Conservation (phyloP, 35 echinoderm and acorn worm genomes). For the Antedon bifida region DNA sequence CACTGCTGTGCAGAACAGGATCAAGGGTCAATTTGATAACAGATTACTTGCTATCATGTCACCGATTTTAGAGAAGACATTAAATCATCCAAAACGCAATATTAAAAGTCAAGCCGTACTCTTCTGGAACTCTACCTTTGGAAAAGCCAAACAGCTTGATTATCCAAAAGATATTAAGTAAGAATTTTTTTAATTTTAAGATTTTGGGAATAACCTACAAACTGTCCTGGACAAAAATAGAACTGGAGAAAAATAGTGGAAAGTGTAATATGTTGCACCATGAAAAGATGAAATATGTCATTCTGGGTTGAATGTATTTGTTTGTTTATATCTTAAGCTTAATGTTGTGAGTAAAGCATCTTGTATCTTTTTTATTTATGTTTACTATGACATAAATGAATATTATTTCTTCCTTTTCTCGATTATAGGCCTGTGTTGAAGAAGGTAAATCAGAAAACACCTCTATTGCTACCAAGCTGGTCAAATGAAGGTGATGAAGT, state of each 20-base stretch:
- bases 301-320: no score
- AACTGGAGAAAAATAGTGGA: no score
- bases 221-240: no score
- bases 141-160: constrained; percentile 22
- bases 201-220: no score
- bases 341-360: no score
- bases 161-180: constrained; percentile 63
- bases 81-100: constrained; percentile 32
- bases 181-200: constrained; percentile 16
- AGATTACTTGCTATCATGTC: constrained; percentile 30
- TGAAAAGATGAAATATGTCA: no score
- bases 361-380: no score
- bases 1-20: constrained; percentile 54
- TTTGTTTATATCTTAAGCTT: no score
- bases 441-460: constrained; percentile 10
- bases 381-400: no score
- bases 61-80: constrained; percentile 46
- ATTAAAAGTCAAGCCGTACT: constrained; percentile 60
- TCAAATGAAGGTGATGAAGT: constrained; percentile 1
- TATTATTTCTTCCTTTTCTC: neutral
- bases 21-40: constrained; percentile 38
- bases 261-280: no score
- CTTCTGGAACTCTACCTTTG: constrained; percentile 87
- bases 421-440: neutral
- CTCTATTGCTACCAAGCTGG: constrained; percentile 25